A percentile compares a stretch with the other conserved stretches of the same genome.
Evolutionary conservation across 1,140 invertebrate species (phyloP).

Genomic region (Eupeodes corollae): DNA sequence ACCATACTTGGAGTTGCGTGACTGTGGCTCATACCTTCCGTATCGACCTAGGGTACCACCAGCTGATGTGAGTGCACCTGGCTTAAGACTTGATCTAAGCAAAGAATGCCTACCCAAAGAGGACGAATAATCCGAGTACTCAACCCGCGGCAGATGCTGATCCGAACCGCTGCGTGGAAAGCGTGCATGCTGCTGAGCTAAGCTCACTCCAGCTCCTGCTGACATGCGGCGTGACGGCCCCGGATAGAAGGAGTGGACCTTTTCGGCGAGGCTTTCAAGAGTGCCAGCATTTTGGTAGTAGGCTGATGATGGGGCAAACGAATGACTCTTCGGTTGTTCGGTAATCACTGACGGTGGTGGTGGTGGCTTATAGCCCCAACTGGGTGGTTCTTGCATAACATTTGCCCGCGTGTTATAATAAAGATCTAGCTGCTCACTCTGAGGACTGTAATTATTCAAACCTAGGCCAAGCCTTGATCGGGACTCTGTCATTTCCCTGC

Average conservation of each 20-base stretch:
- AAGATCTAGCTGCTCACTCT: conserved; percentile 61
- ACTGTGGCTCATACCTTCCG: conserved; percentile 33
- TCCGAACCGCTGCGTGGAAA: conserved; percentile 73
- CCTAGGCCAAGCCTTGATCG: conserved; percentile 60
- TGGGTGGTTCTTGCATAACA: conserved; percentile 40
- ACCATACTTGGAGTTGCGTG: conserved; percentile 25
- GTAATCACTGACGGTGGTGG: conserved; percentile 75
- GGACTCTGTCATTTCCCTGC: conserved; percentile 60
- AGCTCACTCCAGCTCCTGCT: conserved; percentile 37
- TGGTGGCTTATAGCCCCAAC: conserved; percentile 45
- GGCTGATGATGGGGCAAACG: conserved; percentile 67
- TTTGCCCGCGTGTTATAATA: conserved; percentile 67
- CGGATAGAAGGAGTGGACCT: conserved; percentile 75
- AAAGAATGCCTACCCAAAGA: conserved; percentile 60
- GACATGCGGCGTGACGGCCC: conserved; percentile 50
- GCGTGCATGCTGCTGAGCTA: conserved; percentile 32
- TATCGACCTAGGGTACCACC: conserved; percentile 35
- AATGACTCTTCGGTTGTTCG: conserved; percentile 73
- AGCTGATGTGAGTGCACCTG: conserved; percentile 37
- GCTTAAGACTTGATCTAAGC: conserved; percentile 63
- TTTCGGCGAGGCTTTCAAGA: conserved; percentile 77
- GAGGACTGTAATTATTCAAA: conserved; percentile 47
- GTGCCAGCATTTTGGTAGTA: conserved; percentile 72
- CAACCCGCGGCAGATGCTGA: conserved; percentile 69
- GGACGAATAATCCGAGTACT: conserved; percentile 59